These are phyloP conservation scores for Aspidapion aeneum DNA, from an alignment of 2,888 invertebrate species.

Conservation along the genomic window DNA sequence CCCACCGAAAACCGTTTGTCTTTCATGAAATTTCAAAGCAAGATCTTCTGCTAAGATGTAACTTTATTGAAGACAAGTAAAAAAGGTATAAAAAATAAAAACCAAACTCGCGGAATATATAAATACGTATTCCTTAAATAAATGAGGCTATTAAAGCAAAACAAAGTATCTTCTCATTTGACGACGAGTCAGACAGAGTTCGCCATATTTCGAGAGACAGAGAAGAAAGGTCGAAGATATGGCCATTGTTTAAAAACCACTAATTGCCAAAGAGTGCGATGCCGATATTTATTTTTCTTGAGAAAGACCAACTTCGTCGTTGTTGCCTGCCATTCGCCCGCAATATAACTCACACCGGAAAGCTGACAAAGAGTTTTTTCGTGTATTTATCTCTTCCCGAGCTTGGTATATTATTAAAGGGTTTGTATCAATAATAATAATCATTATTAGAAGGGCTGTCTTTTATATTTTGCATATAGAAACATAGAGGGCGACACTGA, in stretches of 20 bases:
- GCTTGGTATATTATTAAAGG: neutral
- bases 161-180: constrained; percentile 23
- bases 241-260: constrained; percentile 49
- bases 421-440: too few relatives aligned
- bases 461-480: too few relatives aligned
- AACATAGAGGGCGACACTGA: too few relatives aligned
- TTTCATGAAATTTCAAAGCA: too few relatives aligned
- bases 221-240: constrained; percentile 30
- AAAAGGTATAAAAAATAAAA: too few relatives aligned
- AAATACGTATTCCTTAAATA: constrained; percentile 31
- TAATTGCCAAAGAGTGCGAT: constrained; percentile 47
- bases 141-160: constrained; percentile 40
- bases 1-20: too few relatives aligned
- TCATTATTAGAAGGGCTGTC: too few relatives aligned
- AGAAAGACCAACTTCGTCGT: constrained; percentile 44
- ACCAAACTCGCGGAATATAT: constrained; percentile 22
- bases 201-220: constrained; percentile 30
- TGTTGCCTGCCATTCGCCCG: constrained; percentile 44
- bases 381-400: neutral
- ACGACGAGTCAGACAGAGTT: constrained; percentile 33
- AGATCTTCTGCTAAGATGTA: neutral
- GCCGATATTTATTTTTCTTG: constrained; percentile 50
- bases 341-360: constrained; percentile 48
- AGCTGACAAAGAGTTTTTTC: constrained; percentile 41
- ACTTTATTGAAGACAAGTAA: neutral